Percentiles rank a stretch among this genome's conserved stretches.
These are phyloP conservation scores for Pharmacophagus antenor DNA, from an alignment of 2,888 invertebrate species.

Conservation along the genomic window DNA sequence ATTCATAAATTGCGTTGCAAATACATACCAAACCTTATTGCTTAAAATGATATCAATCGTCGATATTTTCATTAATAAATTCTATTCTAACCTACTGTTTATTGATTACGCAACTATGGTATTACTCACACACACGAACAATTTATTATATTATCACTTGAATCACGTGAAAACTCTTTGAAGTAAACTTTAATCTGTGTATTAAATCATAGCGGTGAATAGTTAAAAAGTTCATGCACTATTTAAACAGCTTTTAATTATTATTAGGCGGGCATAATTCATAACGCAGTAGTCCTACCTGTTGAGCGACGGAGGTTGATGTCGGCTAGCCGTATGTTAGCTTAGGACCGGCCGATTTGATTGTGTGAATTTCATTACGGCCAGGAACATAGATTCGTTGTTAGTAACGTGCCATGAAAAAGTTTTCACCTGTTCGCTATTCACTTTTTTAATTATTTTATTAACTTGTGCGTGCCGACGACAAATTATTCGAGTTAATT, in stretches of 20 bases:
- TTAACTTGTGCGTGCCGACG: neutral
- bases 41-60: too few species aligned
- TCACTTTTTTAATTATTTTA: slow-evolving; percentile 21
- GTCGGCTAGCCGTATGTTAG: slow-evolving; percentile 28
- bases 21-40: too few species aligned
- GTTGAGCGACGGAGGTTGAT: slow-evolving; percentile 3
- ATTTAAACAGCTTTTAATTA: neutral
- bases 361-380: slow-evolving; percentile 33
- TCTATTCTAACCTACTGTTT: too few species aligned
- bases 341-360: slow-evolving; percentile 32
- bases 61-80: too few species aligned
- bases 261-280: neutral
- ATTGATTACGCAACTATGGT: too few species aligned
- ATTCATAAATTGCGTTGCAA: too few species aligned
- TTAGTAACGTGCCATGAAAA: slow-evolving; percentile 12
- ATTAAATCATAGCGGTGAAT: neutral
- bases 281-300: slow-evolving; percentile 13
- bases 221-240: neutral
- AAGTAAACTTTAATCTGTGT: too few species aligned
- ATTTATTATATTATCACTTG: too few species aligned
- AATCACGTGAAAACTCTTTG: too few species aligned
- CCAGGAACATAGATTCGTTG: slow-evolving; percentile 31
- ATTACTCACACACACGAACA: too few species aligned
- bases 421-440: slow-evolving; percentile 14
- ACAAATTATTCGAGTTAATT: neutral